Evolutionary conservation across 2,797 vertebrate species (phyloP).

Genomic region (Graptemys geographica): DNA sequence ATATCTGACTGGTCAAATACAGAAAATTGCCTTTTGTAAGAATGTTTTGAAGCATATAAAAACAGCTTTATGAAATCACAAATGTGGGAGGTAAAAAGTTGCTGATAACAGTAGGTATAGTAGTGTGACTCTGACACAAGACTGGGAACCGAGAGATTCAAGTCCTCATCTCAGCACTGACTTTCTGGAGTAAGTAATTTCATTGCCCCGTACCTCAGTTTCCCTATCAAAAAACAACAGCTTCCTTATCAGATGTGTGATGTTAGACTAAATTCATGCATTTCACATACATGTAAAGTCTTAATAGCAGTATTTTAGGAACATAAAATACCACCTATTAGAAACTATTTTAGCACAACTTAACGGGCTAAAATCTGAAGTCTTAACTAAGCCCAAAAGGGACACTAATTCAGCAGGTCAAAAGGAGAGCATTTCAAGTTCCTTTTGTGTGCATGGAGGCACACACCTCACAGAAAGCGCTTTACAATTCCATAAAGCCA

Average conservation of each 20-base stretch:
- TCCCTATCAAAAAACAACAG: not conserved
- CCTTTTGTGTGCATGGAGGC: not conserved
- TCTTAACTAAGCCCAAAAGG: constrained; percentile 3
- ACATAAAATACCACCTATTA: not conserved
- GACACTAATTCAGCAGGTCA: not conserved
- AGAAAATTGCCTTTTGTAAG: not conserved
- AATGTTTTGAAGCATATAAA: not conserved
- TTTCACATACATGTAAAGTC: not conserved
- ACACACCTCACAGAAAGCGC: not conserved
- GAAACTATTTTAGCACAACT: constrained; percentile 5
- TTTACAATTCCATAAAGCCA: constrained; percentile 12
- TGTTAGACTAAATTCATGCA: not conserved
- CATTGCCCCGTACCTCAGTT: not conserved
- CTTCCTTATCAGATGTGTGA: not conserved
- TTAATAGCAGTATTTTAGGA: not conserved
- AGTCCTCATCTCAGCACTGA: not conserved
- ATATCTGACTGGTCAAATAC: not conserved
- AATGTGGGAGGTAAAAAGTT: not conserved
- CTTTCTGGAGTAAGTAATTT: not conserved
- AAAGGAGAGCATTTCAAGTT: not conserved
- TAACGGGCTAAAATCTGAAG: constrained; percentile 5
- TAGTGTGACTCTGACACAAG: not conserved
- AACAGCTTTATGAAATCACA: not conserved
- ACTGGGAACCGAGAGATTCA: not conserved
- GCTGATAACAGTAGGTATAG: not conserved